These are phyloP conservation scores for Aporophyla lueneburgensis DNA, from an alignment of 2,888 invertebrate genomes.

Conservation along the genomic window DNA sequence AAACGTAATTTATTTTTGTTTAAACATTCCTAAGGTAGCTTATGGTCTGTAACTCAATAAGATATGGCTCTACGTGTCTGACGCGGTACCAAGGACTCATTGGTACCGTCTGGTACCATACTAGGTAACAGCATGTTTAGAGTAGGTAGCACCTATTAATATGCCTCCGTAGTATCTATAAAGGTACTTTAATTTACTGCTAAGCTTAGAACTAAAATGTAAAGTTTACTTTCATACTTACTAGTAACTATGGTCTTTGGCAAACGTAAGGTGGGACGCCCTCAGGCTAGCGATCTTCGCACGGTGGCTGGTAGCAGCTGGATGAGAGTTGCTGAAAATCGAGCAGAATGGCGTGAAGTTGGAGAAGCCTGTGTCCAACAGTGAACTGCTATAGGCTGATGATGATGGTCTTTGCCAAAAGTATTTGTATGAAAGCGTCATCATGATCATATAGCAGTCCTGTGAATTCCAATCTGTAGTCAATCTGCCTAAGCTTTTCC, in stretches of 20 bases:
- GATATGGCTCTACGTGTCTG: slow-evolving; percentile 32
- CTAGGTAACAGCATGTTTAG: neutral
- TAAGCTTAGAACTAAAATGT: neutral
- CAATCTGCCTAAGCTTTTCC: no score
- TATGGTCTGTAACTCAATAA: slow-evolving; percentile 19
- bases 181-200: neutral
- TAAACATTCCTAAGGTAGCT: slow-evolving; percentile 5
- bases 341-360: no score
- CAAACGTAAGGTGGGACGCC: no score
- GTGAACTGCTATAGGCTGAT: no score
- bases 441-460: no score
- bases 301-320: no score
- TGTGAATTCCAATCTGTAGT: no score
- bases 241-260: neutral
- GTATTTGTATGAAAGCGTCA: no score
- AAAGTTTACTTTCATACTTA: neutral
- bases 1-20: slow-evolving; percentile 12
- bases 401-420: no score
- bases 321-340: no score
- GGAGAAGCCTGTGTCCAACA: no score
- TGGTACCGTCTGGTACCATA: slow-evolving; percentile 34
- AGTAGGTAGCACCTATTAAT: neutral
- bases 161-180: neutral
- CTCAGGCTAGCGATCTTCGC: no score
- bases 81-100: slow-evolving; percentile 22